Base-by-base conservation (phyloP, 2,797 vertebrate genomes). In the Sebastes aleutianus region DNA sequence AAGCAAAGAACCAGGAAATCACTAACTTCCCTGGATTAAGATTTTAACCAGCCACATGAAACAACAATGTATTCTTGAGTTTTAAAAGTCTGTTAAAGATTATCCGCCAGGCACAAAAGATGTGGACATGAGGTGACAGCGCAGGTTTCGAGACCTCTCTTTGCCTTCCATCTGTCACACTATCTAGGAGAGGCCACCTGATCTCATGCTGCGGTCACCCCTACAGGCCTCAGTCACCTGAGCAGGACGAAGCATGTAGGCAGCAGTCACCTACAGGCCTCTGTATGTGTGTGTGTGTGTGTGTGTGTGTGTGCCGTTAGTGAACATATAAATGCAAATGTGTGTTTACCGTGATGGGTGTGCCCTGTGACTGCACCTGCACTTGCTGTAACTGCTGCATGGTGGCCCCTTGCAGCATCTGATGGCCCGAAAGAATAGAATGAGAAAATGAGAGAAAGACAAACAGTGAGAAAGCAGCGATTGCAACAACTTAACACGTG, bases 381-480 rank as follows among this genome's bases (percentile, higher is more conserved):
- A 96, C 95, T 85, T 96, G 96, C 92, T 96, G 96, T 83, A 96
- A 91, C 94, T 96, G 96, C 93, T 96, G 96, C 95, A 96, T 96
- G 83, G 95, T 96, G 91, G 96, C 94, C 92, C 96, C 96, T 91
- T 96, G 96, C 88, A 96, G 94, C 92, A 96, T 96, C 96, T 96
- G 95, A 95, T 83, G 89, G 91, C 88, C 90, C 91, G 18, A 89
- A 84, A 92, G 87, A 84, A 84, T 20, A 87, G 86, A 83, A 91
- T 93, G 94, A 79, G 76, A 91, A 85, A 89, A 90, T 91, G 87
- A 91, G 81, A 95, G 89, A 93, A 88, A 91, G 89, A 91, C 85
- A 94, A 75, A 87, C 81, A 78, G 89, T 94, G 92, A 95, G 89
- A 93, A 85, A 89, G 91, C 87, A 90, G 89, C 85, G 73, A 80